phyloP scores from a whole-genome alignment of 2,113 vertebrate species.

The Pica pica region DNA sequence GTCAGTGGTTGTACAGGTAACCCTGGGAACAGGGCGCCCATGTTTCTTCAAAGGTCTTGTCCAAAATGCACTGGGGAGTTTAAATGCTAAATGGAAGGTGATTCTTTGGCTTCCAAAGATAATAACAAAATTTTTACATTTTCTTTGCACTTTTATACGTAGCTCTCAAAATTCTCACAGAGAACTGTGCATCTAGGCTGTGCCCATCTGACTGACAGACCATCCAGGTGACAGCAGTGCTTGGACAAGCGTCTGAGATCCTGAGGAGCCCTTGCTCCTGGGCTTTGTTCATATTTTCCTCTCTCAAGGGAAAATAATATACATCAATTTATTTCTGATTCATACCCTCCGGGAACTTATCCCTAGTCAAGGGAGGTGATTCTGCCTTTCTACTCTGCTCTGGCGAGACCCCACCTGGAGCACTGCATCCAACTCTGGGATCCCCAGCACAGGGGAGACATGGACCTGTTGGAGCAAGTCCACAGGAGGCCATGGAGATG shows the following conservation, averaged over 20 bases:
- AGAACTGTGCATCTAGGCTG: neutral
- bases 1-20: neutral
- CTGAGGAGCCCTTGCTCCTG: neutral
- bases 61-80: neutral
- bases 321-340: neutral
- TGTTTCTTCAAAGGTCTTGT: neutral
- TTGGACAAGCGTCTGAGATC: neutral
- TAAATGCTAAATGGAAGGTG: neutral
- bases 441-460: neutral
- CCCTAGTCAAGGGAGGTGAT: neutral
- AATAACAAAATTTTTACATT: neutral
- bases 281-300: neutral
- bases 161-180: neutral
- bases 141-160: neutral
- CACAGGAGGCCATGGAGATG: neutral
- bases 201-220: neutral
- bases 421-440: neutral
- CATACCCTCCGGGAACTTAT: neutral
- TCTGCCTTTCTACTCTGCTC: neutral
- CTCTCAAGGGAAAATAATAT: neutral
- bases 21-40: neutral
- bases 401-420: neutral
- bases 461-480: neutral
- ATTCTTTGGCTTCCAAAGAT: neutral
- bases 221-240: neutral